Conservation (phyloP, 2,888 invertebrate genomes). For the Steromphala cineraria region DNA sequence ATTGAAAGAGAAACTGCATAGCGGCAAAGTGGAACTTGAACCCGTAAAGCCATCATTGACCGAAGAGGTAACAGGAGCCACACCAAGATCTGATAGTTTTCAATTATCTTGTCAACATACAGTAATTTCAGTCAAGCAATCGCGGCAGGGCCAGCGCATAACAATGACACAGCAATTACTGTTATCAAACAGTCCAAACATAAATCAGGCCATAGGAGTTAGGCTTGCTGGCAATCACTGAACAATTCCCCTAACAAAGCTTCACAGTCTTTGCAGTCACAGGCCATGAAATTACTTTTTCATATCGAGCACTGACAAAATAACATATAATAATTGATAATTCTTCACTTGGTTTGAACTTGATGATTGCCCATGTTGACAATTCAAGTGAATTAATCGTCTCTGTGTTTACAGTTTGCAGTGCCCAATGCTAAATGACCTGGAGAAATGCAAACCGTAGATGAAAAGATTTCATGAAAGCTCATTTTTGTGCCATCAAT, state of each 20-base stretch:
- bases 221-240: not conserved
- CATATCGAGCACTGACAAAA: constrained; percentile 7
- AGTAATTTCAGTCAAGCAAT: constrained; percentile 9
- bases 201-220: constrained; percentile 12
- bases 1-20: not conserved
- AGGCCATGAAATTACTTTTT: constrained; percentile 11
- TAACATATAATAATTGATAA: constrained; percentile 18
- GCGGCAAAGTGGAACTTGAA: not conserved
- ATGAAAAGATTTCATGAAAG: too few relatives aligned
- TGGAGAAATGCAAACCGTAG: too few relatives aligned
- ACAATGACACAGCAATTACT: constrained; percentile 23
- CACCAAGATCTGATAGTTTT: constrained; percentile 1
- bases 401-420: not conserved
- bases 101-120: constrained; percentile 23
- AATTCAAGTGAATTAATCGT: not conserved
- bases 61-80: constrained; percentile 1
- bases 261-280: not conserved
- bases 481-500: too few relatives aligned
- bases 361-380: not conserved
- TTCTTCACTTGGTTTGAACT: not conserved
- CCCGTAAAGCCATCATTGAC: not conserved
- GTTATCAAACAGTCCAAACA: constrained; percentile 19
- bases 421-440: too few relatives aligned
- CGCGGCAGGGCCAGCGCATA: not conserved
- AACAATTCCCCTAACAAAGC: not conserved